Base-by-base conservation (phyloP, 2,113 vertebrate species). In the Phodopus roborovskii region DNA sequence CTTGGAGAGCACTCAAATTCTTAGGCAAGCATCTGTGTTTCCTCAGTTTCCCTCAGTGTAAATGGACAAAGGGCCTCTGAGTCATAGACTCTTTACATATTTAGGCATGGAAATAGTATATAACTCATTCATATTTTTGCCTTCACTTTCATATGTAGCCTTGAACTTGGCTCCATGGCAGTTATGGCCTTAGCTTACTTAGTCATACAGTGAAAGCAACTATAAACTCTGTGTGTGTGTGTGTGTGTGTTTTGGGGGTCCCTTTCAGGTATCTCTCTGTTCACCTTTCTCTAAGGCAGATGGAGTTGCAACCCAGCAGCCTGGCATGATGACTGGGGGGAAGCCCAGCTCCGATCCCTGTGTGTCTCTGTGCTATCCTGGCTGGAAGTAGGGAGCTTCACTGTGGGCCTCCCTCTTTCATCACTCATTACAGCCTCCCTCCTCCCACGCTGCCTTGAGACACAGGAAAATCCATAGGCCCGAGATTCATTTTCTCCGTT, bases 401-500 rank as follows among this genome's bases (percentile, higher is more conserved):
- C 85, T 26, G n/a, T 90, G 22, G 60, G 33, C 77, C 33, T 64
- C 28, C 15, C 84, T 53, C 77, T 60, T 92, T 33, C 62, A 26
- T 97, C 93, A 88, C 60, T 96, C 66, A 45, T 56, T 20, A 12
- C n/a, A 78, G 26, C 42, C 39, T 68, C 9, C 33, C 79, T 62
- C 62, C 50, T n/a, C 5, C 39, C 42, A 30, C 24, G 33, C 53
- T 6, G 20, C 90, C 36, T 7, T 1, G 71, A 95, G 85, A 92
- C 79, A 71, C 56, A 30, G 94, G 95, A 96, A 97, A 95, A 96
- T 95, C 97, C 96, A 95, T 95, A 96, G 94, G 82, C 85, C 81
- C 66, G 60, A 96, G 97, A 94, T 96, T 94, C 95, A 96, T 97
- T 97, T 96, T 97, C 97, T 97, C 73, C 6, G 30, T 96, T 96